Evolutionary conservation across 2,113 vertebrate genomes (phyloP).

Genomic region (Acrocephalus arundinaceus): DNA sequence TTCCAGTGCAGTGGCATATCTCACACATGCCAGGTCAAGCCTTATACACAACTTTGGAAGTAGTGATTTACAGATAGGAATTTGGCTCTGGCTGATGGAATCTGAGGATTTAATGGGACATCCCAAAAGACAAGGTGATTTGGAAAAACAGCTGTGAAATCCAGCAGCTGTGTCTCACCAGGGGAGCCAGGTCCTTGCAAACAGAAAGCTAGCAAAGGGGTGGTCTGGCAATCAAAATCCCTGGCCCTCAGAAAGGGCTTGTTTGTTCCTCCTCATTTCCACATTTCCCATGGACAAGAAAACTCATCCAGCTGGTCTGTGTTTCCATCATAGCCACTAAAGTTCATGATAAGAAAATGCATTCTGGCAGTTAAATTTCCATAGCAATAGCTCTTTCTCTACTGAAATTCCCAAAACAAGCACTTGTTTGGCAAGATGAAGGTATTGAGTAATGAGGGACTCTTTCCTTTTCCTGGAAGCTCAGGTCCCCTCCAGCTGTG

Average conservation of each 20-base stretch:
- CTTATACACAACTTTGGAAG: background rate
- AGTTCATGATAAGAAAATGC: background rate
- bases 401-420: background rate
- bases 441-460: background rate
- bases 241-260: background rate
- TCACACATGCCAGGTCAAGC: background rate
- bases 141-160: conserved; percentile 27
- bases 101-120: background rate
- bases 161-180: background rate
- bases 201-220: background rate
- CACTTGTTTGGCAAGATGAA: background rate
- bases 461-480: background rate
- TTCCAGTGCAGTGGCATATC: background rate
- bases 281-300: background rate
- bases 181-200: background rate
- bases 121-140: background rate
- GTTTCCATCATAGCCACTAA: background rate
- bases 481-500: background rate
- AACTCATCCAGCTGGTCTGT: background rate
- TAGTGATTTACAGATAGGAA: background rate
- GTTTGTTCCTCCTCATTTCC: background rate
- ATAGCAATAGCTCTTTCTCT: background rate
- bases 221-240: background rate
- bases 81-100: background rate
- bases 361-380: background rate